A percentile compares a stretch with the other conserved stretches of the same genome.
These are phyloP conservation scores for Brachyhypopomus occidentalis DNA, from an alignment of 2,113 vertebrate genomes.

Conservation along the genomic window DNA sequence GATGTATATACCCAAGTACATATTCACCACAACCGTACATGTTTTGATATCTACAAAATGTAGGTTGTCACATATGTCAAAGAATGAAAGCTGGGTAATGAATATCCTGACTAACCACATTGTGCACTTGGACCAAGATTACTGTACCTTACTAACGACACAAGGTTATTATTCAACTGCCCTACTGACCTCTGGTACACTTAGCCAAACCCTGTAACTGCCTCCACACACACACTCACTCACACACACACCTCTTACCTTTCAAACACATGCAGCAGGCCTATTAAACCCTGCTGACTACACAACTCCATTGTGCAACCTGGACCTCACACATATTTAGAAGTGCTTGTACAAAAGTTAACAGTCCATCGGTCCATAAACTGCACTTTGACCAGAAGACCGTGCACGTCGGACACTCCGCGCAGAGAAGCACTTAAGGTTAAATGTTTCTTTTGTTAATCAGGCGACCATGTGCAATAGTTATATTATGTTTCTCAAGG, in stretches of 20 bases:
- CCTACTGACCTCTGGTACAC: slow-evolving; percentile 24
- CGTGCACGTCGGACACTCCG: not conserved
- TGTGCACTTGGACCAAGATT: not conserved
- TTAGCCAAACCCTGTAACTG: slow-evolving; percentile 3
- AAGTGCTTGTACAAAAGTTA: slow-evolving; percentile 1
- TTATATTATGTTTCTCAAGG: slow-evolving; percentile 20
- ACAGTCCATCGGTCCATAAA: not conserved
- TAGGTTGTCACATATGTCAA: not conserved
- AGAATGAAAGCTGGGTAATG: not conserved
- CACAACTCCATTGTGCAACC: not conserved
- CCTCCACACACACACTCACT: not conserved
- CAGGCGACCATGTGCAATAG: not conserved
- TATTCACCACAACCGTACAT: not conserved
- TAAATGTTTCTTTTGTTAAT: not conserved
- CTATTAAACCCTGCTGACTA: not conserved
- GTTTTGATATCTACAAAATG: not conserved
- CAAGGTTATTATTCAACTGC: not conserved
- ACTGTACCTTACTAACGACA: not conserved
- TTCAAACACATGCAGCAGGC: not conserved
- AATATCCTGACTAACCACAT: not conserved
- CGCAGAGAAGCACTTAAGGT: slow-evolving; percentile 10
- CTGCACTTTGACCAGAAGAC: not conserved
- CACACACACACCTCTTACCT: not conserved
- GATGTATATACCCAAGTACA: not conserved
- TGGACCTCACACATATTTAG: slow-evolving; percentile 3